Base-by-base conservation (phyloP, 2,113 vertebrate genomes). In the Romanogobio albipinnatus region DNA sequence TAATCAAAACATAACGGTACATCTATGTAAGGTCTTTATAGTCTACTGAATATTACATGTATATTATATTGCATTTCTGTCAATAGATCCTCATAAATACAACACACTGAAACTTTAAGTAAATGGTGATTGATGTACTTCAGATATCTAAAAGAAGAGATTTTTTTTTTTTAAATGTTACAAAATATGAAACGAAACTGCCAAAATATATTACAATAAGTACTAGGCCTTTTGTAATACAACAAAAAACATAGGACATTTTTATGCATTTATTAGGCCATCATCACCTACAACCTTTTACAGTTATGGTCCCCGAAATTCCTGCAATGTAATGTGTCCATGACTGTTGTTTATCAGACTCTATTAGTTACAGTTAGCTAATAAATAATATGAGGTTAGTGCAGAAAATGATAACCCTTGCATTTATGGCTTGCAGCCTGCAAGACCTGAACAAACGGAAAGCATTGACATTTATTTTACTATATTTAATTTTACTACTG, bases 221-320 rank as follows among this genome's bases (percentile, higher is more conserved):
- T 19, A 19, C 51, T 53, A 19, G 6, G 4, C 6, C 17, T 19
- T 56, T 56, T 56, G 53, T 56, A 8, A 56, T 56, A 56, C 19
- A 56, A 56, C 8, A 70, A 10, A 36, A 70, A 22, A 43, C 15
- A 51, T 5, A 24, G 70, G 19, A 73, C 22, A 33, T 7, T 8
- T 58, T 36, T 51, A 76, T 36, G 26, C 49, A n/a, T 33, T 17
- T 56, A 33, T 26, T 74, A 74, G 43, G 22, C 70, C 4, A 47
- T 74, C 70, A 76, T 76, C 76, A 58, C 19, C 33, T 58, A 58
- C 3, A 59, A 43, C 56, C 3, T 13, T 78, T 24, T 58, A 58
- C 29, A 76, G 17, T 76, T 39, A 76, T 78, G 19, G 10, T 11
- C 53, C 17, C n/a, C n/a, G 76, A 59, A 59, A 77, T 39, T 53